A percentile compares a stretch with the other conserved stretches of the same genome.
Conservation (phyloP, 2,797 vertebrate species). For the Aythya fuligula region DNA sequence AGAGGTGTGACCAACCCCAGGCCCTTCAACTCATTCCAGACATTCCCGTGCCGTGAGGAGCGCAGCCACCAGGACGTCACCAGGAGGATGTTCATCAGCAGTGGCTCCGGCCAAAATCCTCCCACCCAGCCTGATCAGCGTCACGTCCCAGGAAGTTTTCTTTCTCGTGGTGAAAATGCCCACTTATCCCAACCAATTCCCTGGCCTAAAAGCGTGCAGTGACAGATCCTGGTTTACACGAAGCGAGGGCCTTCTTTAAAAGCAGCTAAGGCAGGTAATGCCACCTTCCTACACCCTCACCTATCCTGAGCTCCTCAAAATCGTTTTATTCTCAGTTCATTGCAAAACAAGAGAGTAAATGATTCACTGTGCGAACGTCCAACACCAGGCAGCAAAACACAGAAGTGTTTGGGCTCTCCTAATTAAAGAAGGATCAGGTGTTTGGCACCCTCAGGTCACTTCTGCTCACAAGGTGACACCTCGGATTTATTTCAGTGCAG, state of each 20-base stretch:
- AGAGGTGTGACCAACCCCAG: accelerated
- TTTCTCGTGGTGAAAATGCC: no score
- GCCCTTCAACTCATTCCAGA: neutral
- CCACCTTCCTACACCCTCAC: accelerated
- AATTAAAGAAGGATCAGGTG: neutral
- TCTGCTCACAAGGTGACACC: neutral
- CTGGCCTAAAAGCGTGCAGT: accelerated
- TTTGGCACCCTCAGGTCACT: neutral
- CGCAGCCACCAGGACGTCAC: no score
- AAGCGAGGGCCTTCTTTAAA: neutral
- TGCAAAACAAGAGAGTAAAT: neutral
- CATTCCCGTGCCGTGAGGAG: accelerated
- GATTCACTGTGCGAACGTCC: neutral
- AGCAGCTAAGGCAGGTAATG: accelerated
- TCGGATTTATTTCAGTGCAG: neutral
- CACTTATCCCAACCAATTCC: neutral
- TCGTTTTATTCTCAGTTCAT: neutral
- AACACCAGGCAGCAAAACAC: accelerated
- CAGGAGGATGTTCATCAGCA: accelerated
- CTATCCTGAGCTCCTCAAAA: neutral
- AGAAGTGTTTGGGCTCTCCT: neutral
- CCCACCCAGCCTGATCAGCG: neutral
- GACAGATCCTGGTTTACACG: accelerated
- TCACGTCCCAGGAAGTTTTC: neutral
- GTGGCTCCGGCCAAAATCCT: neutral